Evolutionary conservation across 2,797 vertebrate species (phyloP).

Genomic region (Chaunax sp.): DNA sequence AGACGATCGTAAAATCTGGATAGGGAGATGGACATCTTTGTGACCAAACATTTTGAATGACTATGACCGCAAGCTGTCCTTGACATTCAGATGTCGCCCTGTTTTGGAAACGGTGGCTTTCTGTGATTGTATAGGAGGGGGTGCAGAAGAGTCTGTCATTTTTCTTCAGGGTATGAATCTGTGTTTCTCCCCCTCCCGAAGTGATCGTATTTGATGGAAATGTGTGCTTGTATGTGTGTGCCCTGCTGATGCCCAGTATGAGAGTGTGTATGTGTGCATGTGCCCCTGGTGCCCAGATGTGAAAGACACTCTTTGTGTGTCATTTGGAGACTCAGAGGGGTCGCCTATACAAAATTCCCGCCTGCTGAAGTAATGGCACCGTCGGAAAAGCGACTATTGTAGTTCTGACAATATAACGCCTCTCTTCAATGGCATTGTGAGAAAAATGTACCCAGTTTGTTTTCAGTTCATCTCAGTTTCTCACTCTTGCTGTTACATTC

Average conservation of each 20-base stretch:
- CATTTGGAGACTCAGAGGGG: slow-evolving; percentile 81
- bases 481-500: slow-evolving; percentile 87
- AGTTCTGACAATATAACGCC: slow-evolving; percentile 88
- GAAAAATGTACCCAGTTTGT: slow-evolving; percentile 86
- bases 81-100: slow-evolving; percentile 6
- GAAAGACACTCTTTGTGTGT: slow-evolving; percentile 86
- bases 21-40: slow-evolving; percentile 6
- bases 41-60: slow-evolving; percentile 17
- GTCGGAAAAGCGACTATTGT: slow-evolving; percentile 89
- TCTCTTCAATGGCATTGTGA: slow-evolving; percentile 83
- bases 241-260: slow-evolving; percentile 74
- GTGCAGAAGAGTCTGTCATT: too few species aligned
- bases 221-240: slow-evolving; percentile 68
- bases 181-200: slow-evolving; percentile 57
- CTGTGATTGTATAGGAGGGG: slow-evolving; percentile 45
- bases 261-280: slow-evolving; percentile 74
- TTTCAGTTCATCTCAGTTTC: slow-evolving; percentile 84
- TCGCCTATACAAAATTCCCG: slow-evolving; percentile 93
- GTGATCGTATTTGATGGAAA: slow-evolving; percentile 71
- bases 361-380: slow-evolving; percentile 95
- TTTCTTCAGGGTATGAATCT: slow-evolving; percentile 62
- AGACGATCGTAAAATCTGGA: slow-evolving; percentile 10
- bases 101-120: slow-evolving; percentile 47
- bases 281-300: slow-evolving; percentile 80
- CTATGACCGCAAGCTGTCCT: background rate